Conservation (phyloP, 2,797 vertebrate species). For the Uromys caudimaculatus region DNA sequence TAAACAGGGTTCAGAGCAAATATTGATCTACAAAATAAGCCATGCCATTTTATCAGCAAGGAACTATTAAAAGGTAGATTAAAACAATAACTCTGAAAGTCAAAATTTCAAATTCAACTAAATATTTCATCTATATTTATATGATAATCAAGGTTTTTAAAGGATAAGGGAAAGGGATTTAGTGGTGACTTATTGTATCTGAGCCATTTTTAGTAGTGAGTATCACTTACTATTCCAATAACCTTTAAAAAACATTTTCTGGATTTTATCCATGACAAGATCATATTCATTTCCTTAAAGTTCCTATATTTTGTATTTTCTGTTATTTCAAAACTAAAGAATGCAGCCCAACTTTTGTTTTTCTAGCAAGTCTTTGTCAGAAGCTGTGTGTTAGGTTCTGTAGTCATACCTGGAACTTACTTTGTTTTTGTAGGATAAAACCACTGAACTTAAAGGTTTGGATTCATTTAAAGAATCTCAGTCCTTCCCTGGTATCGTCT, state of each 20-base stretch:
- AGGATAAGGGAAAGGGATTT: neutral
- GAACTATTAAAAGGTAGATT: neutral
- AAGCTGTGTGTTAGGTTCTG: constrained; percentile 12
- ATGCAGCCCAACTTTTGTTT: constrained; percentile 5
- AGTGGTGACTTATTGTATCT: neutral
- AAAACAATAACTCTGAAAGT: constrained; percentile 33
- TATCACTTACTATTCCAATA: neutral
- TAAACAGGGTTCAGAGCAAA: neutral
- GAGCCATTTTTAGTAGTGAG: neutral
- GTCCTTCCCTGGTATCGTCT: constrained; percentile 56
- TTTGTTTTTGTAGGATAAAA: constrained; percentile 57
- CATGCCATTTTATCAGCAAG: neutral
- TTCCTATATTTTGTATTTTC: neutral
- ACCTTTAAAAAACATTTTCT: neutral
- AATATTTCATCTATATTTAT: neutral
- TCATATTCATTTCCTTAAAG: constrained; percentile 24
- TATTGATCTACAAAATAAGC: constrained; percentile 7
- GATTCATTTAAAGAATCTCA: constrained; percentile 62
- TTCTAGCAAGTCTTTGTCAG: constrained; percentile 42
- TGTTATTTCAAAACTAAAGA: neutral
- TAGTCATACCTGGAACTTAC: neutral
- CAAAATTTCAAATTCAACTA: neutral
- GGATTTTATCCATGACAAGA: constrained; percentile 1
- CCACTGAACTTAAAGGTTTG: constrained; percentile 33
- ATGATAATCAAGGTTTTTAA: neutral